Base-by-base conservation (phyloP, 2,888 invertebrate genomes). In the Epirrhoe alternata region DNA sequence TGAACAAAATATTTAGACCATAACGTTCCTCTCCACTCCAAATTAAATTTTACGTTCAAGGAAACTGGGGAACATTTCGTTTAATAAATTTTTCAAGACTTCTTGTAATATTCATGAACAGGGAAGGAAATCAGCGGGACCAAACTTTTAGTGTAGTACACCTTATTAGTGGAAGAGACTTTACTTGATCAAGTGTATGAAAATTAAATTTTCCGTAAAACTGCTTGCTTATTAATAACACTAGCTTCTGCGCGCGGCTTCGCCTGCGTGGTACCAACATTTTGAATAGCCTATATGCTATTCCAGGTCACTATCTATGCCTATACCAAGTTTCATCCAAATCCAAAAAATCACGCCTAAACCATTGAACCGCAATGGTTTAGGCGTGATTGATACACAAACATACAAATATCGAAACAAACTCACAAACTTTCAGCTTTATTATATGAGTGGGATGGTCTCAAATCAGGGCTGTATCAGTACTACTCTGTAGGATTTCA, bases 31-130 rank as follows among this genome's bases (percentile, higher is more conserved):
- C 59, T 70, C 68, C 64, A 71, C 72, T 52, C 60, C 65, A 78
- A 81, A 82, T 81, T 77, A 76, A 77, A 77, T 80, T 78, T 78
- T 69, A 76, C 75, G 74, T 79, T 76, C 76, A 75, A 78, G 77
- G 78, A 71, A 76, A 71, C 73, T 70, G 75, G 70, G 74, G 65
- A 74, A 73, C 72, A 76, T 78, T 80, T 76, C 76, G 76, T 77
- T 79, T 78, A 79, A 78, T 79, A 78, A 58, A 74, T 79, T 78
- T 79, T 79, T 77, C 74, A 80, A 74, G 78, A 72, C 76, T 74
- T 71, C 77, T 69, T 82, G 75, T 74, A 81, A 77, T 79, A 82
- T 82, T 81, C 76, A 80, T 77, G 76, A 71, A 66, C 12, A 75
- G 71, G 77, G 77, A 74, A 66, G 50, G 74, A 79, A 69, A 77